Base-by-base conservation (phyloP, 2,797 vertebrate genomes). In the Scolopax rusticola region DNA sequence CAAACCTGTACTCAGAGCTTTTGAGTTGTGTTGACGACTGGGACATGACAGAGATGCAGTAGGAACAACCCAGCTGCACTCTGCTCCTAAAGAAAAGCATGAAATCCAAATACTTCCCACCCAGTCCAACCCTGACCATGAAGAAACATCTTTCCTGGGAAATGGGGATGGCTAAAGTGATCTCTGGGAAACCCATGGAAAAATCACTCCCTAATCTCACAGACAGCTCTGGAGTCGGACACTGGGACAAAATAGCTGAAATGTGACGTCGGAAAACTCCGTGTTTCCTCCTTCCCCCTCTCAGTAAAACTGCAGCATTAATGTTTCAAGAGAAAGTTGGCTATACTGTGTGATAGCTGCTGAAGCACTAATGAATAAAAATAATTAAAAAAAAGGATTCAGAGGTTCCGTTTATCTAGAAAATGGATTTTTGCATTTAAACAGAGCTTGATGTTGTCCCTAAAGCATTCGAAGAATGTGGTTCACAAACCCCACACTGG, bases 251-350 rank as follows among this genome's bases (percentile, higher is more conserved):
- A 28, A 2, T 2, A n/a, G 12, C 50, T 30, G 2, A 83, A 27
- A 30, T 8, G 47, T 23, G 65, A 50, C 27, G 15, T 15, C 4
- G n/a, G 50, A 86, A 27, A 41, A 36, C 13, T 73, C 47, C 4
- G 0, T 3, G 13, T 38, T 50, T 70, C 48, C 25, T 25, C 25
- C 84, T 25, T 45, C 0, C 4, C 0, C 4, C 33, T 15, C 79
- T 47, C 33, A 18, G 28, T 0, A 65, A 51, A 79, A 5, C 51
- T 15, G 28, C 63, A 85, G 41, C 33, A 12, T 14, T 24, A 33
- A 47, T 1, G 13, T 3, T 64, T 64, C 41, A 78, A 75, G 69
- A 2, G 5, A 54, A 57, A 70, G 68, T 2, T 50, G 74, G 32
- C 14, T 5, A 15, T 2, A 2, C 3, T 24, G 36, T 16, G 9